Conservation (phyloP, 2,888 invertebrate genomes). For the Crematogaster levior region DNA sequence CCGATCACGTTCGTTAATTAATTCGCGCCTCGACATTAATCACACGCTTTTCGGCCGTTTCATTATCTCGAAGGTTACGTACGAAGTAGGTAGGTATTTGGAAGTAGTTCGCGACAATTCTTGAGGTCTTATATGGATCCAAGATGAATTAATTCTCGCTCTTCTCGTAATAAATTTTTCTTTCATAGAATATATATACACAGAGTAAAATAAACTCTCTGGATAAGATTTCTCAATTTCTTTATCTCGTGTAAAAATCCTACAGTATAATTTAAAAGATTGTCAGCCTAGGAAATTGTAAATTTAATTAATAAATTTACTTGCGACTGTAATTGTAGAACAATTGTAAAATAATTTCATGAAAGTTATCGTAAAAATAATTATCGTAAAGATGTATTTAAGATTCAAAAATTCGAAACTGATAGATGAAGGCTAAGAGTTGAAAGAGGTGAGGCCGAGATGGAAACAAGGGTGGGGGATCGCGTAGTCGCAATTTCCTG, state of each 20-base stretch:
- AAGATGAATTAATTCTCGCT: neutral
- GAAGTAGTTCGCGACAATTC: neutral
- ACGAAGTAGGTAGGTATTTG: neutral
- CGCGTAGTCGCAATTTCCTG: slow-evolving; percentile 55
- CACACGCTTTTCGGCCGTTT: slow-evolving; percentile 31
- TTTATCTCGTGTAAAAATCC: neutral
- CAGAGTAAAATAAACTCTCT: neutral
- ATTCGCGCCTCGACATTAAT: slow-evolving; percentile 36
- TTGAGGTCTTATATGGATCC: neutral
- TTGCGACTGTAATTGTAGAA: neutral
- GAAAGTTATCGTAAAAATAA: too few species aligned
- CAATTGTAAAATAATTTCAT: neutral
- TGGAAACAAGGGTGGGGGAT: slow-evolving; percentile 6
- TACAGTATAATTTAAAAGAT: neutral
- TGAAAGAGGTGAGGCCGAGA: neutral
- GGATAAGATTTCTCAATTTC: neutral
- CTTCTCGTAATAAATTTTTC: neutral
- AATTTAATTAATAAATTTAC: neutral
- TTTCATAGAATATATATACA: neutral
- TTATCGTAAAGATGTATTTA: neutral
- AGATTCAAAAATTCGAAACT: neutral
- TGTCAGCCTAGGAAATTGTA: neutral
- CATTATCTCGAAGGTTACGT: slow-evolving; percentile 16
- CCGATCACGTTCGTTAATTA: slow-evolving; percentile 50
- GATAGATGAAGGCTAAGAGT: neutral